These are phyloP conservation scores for Tethya wilhelma DNA, from an alignment of 37 sponge, comb jelly and placozoan species.

Conservation along the genomic window DNA sequence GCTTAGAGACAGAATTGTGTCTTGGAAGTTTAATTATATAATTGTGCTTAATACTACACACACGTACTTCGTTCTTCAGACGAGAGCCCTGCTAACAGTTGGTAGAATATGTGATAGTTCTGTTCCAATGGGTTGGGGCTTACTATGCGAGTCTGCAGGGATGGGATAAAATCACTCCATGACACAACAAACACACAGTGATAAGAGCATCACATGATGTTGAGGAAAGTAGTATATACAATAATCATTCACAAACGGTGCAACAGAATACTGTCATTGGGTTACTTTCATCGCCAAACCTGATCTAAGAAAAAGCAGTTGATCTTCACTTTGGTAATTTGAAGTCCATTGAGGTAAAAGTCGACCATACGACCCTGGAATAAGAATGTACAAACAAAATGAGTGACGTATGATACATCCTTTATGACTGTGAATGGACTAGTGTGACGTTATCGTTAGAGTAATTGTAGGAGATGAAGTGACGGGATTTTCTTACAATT, in stretches of 20 bases:
- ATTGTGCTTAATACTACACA: too few relatives aligned
- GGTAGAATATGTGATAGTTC: slow-evolving; percentile 89
- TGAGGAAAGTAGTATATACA: too few relatives aligned
- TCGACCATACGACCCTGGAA: slow-evolving; percentile 78
- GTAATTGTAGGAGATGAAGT: not conserved
- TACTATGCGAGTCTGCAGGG: slow-evolving; percentile 64
- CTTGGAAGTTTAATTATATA: too few relatives aligned
- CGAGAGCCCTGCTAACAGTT: slow-evolving; percentile 85
- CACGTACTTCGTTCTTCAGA: slow-evolving; percentile 79
- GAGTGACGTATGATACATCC: not conserved
- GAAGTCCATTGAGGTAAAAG: slow-evolving; percentile 38
- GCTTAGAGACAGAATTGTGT: not conserved
- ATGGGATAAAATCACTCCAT: too few relatives aligned
- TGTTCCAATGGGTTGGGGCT: slow-evolving; percentile 57
- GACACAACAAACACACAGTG: too few relatives aligned
- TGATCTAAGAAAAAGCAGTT: slow-evolving; percentile 83
- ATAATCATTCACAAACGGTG: not conserved
- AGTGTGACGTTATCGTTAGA: too few relatives aligned
- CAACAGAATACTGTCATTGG: not conserved
- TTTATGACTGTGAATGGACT: too few relatives aligned
- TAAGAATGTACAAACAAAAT: not conserved
- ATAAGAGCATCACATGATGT: too few relatives aligned
- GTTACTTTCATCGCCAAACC: slow-evolving; percentile 39
- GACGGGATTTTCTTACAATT: slow-evolving; percentile 56
- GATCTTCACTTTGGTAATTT: slow-evolving; percentile 66